A percentile compares a stretch with the other conserved stretches of the same genome.
Conservation (phyloP, 2,797 vertebrate genomes). For the Phalloptychus januarius region DNA sequence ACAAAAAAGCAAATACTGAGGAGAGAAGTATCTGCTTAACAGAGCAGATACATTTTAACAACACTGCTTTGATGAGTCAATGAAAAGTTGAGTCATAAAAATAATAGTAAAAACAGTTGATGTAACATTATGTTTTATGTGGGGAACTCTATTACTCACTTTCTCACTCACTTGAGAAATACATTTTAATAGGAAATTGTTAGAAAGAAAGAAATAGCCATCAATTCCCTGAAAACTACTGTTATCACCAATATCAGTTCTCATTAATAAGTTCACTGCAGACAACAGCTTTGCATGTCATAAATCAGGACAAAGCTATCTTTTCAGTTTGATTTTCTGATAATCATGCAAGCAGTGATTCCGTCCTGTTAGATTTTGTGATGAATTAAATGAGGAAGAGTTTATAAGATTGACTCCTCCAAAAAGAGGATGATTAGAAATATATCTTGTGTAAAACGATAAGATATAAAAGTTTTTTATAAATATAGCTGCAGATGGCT, state of each 20-base stretch:
- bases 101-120: background rate
- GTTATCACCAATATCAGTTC: conserved; percentile 11
- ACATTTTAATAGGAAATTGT: no score
- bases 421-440: background rate
- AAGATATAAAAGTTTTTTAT: background rate
- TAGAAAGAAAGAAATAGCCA: conserved; percentile 2
- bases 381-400: background rate
- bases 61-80: background rate
- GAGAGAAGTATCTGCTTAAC: background rate
- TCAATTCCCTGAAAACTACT: conserved; percentile 8
- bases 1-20: background rate
- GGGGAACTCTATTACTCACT: background rate
- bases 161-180: background rate
- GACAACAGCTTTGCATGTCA: background rate
- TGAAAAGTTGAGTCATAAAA: background rate
- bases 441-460: background rate
- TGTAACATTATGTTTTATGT: background rate
- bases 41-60: background rate
- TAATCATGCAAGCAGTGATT: conserved; percentile 1
- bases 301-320: background rate
- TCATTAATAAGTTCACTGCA: conserved; percentile 9
- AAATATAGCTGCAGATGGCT: background rate
- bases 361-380: background rate
- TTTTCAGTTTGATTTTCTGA: background rate
- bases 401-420: no score